Evolutionary conservation across 2,888 invertebrate genomes (phyloP).

Genomic region (Enchytraeus crypticus): DNA sequence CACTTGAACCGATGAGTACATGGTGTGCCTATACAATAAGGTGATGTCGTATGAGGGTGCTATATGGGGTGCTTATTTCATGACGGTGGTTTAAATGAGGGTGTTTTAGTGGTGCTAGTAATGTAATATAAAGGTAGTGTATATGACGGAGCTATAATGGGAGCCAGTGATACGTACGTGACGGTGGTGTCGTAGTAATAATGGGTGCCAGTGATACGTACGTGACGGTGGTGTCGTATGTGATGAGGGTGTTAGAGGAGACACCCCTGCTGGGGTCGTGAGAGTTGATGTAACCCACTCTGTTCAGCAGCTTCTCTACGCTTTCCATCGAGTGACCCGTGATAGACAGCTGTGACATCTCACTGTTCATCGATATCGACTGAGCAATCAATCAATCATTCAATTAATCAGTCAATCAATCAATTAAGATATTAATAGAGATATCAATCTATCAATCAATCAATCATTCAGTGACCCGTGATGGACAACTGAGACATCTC

Average conservation of each 20-base stretch:
- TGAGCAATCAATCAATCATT: background rate
- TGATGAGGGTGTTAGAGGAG: constrained; percentile 54
- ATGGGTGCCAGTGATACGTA: too few species aligned
- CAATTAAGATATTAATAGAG: background rate
- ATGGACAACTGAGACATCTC: constrained; percentile 75
- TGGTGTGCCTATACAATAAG: too few species aligned
- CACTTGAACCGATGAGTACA: too few species aligned
- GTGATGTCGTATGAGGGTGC: too few species aligned
- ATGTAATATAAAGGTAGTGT: too few species aligned
- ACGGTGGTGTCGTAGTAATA: too few species aligned
- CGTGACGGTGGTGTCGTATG: background rate
- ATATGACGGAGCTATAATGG: too few species aligned
- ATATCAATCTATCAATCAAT: background rate
- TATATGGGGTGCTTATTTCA: too few species aligned
- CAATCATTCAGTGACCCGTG: constrained; percentile 60
- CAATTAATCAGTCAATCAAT: background rate
- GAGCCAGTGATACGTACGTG: too few species aligned
- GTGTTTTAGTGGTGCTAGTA: too few species aligned
- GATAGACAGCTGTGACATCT: constrained; percentile 75
- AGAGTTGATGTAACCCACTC: constrained; percentile 78
- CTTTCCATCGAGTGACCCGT: constrained; percentile 84
- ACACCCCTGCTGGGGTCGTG: constrained; percentile 74
- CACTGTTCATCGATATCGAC: constrained; percentile 46
- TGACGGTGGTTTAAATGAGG: too few species aligned
- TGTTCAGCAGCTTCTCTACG: constrained; percentile 63